A percentile compares a stretch with the other conserved stretches of the same genome.
phyloP scores from a whole-genome alignment of 2,888 invertebrate genomes.

The Catocala fraxini region DNA sequence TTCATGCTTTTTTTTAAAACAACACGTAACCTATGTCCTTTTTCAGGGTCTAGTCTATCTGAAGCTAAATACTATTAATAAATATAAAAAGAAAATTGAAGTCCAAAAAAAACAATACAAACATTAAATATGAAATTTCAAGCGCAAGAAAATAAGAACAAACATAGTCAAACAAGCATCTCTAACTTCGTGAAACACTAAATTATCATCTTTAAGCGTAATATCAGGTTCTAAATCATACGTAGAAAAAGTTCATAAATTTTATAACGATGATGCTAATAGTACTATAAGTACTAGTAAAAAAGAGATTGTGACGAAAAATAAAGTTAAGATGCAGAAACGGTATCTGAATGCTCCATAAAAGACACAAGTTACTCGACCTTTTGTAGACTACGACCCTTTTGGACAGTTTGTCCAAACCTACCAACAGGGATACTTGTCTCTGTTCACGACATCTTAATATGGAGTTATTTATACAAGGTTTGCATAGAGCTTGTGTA shows the following conservation, averaged over 20 bases:
- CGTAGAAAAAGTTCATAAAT: conserved; percentile 15
- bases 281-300: neutral
- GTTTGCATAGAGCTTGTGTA: too few species aligned
- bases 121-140: too few species aligned
- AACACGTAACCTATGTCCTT: too few species aligned
- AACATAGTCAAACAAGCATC: too few species aligned
- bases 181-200: too few species aligned
- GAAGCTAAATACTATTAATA: too few species aligned
- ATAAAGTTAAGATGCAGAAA: conserved; percentile 1
- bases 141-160: too few species aligned
- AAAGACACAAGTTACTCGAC: conserved; percentile 1
- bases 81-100: too few species aligned
- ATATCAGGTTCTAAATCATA: neutral
- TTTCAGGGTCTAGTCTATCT: too few species aligned
- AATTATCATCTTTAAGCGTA: neutral
- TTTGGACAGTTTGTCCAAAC: neutral
- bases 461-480: neutral
- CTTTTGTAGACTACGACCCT: neutral
- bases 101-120: too few species aligned
- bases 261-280: neutral
- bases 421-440: neutral
- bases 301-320: neutral
- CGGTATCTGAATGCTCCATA: neutral
- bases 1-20: too few species aligned
- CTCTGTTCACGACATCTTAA: conserved; percentile 2